Percentiles rank a stretch among this genome's conserved stretches.
Evolutionary conservation across 2,888 invertebrate species (phyloP).

Genomic region (Dione vanillae): DNA sequence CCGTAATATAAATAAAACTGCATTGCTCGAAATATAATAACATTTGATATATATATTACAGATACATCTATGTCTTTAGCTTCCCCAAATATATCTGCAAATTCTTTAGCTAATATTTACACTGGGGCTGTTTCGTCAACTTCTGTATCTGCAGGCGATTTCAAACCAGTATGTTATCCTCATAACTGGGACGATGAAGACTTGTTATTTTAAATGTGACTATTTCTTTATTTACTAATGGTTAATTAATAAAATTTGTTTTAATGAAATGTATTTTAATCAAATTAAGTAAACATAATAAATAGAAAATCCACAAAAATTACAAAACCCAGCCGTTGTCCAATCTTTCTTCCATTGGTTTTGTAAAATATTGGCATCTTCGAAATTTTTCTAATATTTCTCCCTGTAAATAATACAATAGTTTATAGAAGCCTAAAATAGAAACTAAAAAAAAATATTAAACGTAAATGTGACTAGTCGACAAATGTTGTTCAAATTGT

Average conservation of each 20-base stretch:
- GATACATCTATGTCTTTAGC: slow-evolving; percentile 43
- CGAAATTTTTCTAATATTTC: slow-evolving; percentile 80
- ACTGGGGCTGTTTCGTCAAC: slow-evolving; percentile 55
- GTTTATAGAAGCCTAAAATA: too few species aligned
- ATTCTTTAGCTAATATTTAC: slow-evolving; percentile 55
- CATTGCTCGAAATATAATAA: background rate
- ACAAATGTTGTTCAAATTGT: too few species aligned
- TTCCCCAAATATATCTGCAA: slow-evolving; percentile 52
- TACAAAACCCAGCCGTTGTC: slow-evolving; percentile 78
- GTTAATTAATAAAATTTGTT: background rate
- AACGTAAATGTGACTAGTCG: background rate
- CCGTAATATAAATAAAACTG: background rate
- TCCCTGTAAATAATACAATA: slow-evolving; percentile 56
- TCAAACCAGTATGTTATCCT: slow-evolving; percentile 64
- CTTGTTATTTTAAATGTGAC: slow-evolving; percentile 64
- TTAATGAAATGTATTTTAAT: background rate
- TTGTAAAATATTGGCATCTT: slow-evolving; percentile 74
- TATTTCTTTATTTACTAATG: slow-evolving; percentile 6
- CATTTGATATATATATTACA: slow-evolving; percentile 15
- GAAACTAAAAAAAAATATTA: too few species aligned
- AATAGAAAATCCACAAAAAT: slow-evolving; percentile 14
- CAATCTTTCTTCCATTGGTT: slow-evolving; percentile 76
- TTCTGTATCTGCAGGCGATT: slow-evolving; percentile 62
- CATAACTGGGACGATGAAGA: slow-evolving; percentile 78
- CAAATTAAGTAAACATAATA: background rate